Percentiles rank a stretch among this genome's conserved stretches.
phyloP scores from a whole-genome alignment of 2,113 vertebrate species.

The Camelus bactrianus region DNA sequence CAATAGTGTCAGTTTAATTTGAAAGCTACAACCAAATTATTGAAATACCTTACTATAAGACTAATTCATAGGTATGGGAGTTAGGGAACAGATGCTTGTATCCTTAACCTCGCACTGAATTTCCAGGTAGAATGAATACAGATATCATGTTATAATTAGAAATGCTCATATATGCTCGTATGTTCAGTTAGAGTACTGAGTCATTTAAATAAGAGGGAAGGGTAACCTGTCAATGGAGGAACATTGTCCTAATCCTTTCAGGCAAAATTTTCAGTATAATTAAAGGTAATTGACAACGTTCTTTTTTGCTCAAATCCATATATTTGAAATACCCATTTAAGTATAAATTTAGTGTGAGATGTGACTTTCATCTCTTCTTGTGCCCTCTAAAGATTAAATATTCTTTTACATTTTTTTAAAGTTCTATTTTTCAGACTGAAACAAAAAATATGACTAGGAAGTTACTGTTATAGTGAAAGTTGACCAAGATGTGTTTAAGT shows the following conservation, averaged over 20 bases:
- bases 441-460: neutral
- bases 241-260: neutral
- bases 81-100: neutral
- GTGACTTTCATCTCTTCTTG: neutral
- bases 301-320: neutral
- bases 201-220: neutral
- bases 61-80: neutral
- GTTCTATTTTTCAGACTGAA: neutral
- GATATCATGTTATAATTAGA: constrained; percentile 44
- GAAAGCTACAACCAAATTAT: neutral
- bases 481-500: neutral
- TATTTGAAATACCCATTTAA: neutral
- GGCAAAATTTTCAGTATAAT: constrained; percentile 12
- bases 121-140: neutral
- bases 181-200: neutral
- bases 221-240: neutral
- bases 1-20: neutral
- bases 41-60: neutral
- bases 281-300: neutral
- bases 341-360: neutral
- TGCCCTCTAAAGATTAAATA: neutral
- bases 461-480: neutral
- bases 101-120: neutral
- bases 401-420: constrained; percentile 18
- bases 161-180: neutral